Percentiles rank a stretch among this genome's conserved stretches.
phyloP scores from a whole-genome alignment of 2,113 vertebrate genomes.

The Lamprologus tigripictilis region DNA sequence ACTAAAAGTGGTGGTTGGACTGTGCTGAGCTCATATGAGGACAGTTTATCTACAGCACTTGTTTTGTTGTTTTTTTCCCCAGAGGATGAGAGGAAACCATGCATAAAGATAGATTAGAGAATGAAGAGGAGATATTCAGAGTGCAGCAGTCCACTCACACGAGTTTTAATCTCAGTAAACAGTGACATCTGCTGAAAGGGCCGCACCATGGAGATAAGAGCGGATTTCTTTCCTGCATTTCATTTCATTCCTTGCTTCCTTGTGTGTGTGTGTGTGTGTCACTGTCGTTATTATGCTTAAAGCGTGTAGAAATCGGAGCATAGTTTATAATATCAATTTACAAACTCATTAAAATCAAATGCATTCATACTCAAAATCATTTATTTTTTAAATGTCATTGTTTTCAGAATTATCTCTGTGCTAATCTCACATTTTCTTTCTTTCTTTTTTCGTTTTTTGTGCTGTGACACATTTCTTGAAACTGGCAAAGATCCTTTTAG shows the following conservation, averaged over 20 bases:
- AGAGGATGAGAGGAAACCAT: slow-evolving; percentile 4
- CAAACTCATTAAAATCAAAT: not conserved
- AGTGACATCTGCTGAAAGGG: slow-evolving; percentile 58
- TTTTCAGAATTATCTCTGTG: not conserved
- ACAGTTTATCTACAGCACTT: not conserved
- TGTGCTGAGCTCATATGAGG: not conserved
- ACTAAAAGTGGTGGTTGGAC: not conserved
- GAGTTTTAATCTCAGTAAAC: slow-evolving; percentile 35
- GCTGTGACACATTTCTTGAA: not conserved
- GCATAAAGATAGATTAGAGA: not conserved
- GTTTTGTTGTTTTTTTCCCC: not conserved
- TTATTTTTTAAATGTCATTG: not conserved
- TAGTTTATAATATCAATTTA: not conserved
- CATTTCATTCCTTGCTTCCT: not conserved
- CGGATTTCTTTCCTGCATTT: not conserved
- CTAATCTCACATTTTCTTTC: not conserved
- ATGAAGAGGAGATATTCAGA: not conserved
- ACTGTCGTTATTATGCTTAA: not conserved
- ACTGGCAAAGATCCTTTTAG: not conserved
- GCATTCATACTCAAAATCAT: not conserved
- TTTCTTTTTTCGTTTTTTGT: not conserved
- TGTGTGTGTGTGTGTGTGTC: not conserved
- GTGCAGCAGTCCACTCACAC: not conserved
- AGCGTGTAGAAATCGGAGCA: not conserved
- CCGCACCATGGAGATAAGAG: not conserved